phyloP scores from a whole-genome alignment of 2,797 vertebrate genomes.

The Paedocypris micromegethes region DNA sequence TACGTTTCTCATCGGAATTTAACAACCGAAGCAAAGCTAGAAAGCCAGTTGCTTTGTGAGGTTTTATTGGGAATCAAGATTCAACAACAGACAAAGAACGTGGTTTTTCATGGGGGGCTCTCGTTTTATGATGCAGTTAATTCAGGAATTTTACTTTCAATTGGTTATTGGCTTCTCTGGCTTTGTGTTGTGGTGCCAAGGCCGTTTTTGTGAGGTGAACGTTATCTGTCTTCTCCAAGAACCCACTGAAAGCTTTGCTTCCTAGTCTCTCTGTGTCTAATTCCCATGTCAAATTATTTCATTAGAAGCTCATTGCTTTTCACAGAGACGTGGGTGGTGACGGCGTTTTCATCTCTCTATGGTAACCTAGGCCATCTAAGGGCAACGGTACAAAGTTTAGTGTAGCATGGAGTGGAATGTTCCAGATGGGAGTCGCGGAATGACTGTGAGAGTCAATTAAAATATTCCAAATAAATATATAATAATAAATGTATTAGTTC shows the following conservation, averaged over 20 bases:
- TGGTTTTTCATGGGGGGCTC: not conserved
- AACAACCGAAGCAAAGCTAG: too few relatives aligned
- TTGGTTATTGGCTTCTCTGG: not conserved
- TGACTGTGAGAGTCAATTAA: constrained; percentile 49
- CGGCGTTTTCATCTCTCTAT: constrained; percentile 13
- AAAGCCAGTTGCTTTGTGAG: too few relatives aligned
- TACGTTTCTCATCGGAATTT: too few relatives aligned
- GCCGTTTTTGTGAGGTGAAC: constrained; percentile 4
- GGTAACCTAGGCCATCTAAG: constrained; percentile 15
- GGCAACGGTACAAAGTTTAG: constrained; percentile 34
- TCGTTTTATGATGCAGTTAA: constrained; percentile 32
- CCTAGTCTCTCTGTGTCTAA: constrained; percentile 1
- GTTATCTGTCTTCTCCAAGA: constrained; percentile 2
- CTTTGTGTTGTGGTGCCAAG: constrained; percentile 17
- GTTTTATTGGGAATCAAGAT: too few relatives aligned
- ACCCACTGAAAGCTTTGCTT: not conserved
- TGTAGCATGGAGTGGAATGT: constrained; percentile 10
- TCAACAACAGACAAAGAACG: too few relatives aligned
- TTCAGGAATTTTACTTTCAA: constrained; percentile 16
- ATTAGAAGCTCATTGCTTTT: constrained; percentile 26
- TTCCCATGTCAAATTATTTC: constrained; percentile 36
- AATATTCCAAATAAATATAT: too few relatives aligned
- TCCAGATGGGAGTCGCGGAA: constrained; percentile 57
- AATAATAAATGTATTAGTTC: too few relatives aligned
- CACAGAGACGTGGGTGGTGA: constrained; percentile 1